phyloP scores from a whole-genome alignment of 2,113 vertebrate species.

The Micromys minutus region DNA sequence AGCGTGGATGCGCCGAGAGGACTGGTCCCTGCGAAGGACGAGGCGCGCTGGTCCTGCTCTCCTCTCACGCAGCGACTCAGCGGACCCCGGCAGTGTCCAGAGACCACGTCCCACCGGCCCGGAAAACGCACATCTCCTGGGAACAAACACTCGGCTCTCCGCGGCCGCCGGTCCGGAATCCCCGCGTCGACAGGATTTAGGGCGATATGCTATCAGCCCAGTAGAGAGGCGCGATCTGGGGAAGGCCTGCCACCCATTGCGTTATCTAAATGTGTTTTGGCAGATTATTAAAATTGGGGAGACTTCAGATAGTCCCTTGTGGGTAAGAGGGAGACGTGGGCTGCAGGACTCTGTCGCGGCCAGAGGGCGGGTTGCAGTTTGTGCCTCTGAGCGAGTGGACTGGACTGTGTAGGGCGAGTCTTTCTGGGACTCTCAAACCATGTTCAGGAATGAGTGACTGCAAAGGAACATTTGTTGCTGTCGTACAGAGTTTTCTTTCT shows the following conservation, averaged over 20 bases:
- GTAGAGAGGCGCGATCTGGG: neutral
- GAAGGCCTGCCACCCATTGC: neutral
- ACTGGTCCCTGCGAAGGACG: too few relatives aligned
- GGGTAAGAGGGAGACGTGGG: neutral
- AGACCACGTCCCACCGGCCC: too few relatives aligned
- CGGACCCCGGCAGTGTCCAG: too few relatives aligned
- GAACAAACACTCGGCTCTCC: too few relatives aligned
- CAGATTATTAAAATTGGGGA: too few relatives aligned
- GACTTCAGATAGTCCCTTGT: neutral
- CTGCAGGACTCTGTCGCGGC: neutral
- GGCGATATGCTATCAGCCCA: too few relatives aligned
- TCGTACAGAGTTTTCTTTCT: neutral
- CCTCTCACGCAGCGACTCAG: too few relatives aligned
- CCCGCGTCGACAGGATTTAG: too few relatives aligned
- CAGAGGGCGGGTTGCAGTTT: neutral
- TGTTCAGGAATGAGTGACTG: neutral
- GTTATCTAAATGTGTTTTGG: neutral
- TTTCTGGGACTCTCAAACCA: neutral
- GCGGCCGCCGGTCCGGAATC: neutral
- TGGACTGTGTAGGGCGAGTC: too few relatives aligned
- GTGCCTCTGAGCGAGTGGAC: neutral
- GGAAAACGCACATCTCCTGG: too few relatives aligned
- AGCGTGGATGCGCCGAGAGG: too few relatives aligned
- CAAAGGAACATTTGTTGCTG: neutral
- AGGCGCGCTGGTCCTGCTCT: too few relatives aligned